These are phyloP conservation scores for Masticophis lateralis DNA, from an alignment of 2,797 vertebrate species.

Conservation along the genomic window DNA sequence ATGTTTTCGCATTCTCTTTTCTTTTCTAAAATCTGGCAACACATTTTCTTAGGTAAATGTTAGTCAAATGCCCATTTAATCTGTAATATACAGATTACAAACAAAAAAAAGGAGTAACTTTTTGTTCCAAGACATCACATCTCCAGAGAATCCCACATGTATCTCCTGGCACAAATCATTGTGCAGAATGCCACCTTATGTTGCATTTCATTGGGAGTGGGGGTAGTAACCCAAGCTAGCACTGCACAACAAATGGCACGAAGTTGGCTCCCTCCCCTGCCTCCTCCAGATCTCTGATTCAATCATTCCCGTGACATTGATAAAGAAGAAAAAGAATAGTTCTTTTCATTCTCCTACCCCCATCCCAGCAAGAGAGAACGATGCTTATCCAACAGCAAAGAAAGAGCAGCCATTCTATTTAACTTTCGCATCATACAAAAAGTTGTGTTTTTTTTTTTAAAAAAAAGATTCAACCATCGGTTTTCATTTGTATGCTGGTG, in stretches of 20 bases:
- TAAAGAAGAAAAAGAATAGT: neutral
- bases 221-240: neutral
- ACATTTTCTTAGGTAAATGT: neutral
- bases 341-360: neutral
- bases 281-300: neutral
- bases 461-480: neutral
- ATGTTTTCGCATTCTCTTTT: neutral
- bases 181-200: neutral
- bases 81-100: neutral
- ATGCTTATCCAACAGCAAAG: neutral
- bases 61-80: too few relatives aligned
- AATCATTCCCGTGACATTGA: neutral
- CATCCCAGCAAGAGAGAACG: neutral
- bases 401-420: neutral
- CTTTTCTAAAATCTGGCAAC: neutral
- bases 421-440: neutral
- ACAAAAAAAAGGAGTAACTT: neutral
- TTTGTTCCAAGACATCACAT: neutral
- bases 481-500: neutral
- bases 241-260: neutral
- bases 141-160: neutral
- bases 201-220: neutral
- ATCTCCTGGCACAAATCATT: neutral
- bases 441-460: neutral
- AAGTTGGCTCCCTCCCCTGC: neutral